Percentiles rank a stretch among this genome's conserved stretches.
phyloP scores from a whole-genome alignment of 2,888 invertebrate genomes.

The Leucophora obtusa region DNA sequence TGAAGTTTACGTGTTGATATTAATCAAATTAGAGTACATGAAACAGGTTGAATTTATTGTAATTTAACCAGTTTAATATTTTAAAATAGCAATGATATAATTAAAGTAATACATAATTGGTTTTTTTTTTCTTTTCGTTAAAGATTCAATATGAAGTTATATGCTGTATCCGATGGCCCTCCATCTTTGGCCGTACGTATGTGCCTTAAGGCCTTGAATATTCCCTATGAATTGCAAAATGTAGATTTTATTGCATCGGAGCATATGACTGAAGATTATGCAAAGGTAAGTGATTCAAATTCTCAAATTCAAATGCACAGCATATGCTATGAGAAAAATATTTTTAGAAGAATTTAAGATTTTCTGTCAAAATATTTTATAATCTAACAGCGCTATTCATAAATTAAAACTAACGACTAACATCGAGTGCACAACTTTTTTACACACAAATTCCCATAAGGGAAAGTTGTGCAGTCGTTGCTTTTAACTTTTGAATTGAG shows the following conservation, averaged over 20 bases:
- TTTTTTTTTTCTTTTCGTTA: conserved; percentile 21
- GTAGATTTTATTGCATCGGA: conserved; percentile 86
- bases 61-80: background rate
- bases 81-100: background rate
- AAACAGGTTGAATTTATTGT: conserved; percentile 31
- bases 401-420: too few relatives aligned
- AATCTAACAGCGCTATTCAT: too few relatives aligned
- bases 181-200: conserved; percentile 87
- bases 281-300: conserved; percentile 79
- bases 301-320: background rate
- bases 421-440: too few relatives aligned
- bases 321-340: too few relatives aligned
- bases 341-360: too few relatives aligned
- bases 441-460: too few relatives aligned
- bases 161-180: conserved; percentile 87
- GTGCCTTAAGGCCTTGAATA: conserved; percentile 82
- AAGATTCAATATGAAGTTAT: conserved; percentile 82
- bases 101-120: background rate
- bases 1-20: background rate
- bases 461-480: too few relatives aligned
- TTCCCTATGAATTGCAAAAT: conserved; percentile 83
- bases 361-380: too few relatives aligned
- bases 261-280: conserved; percentile 86
- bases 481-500: too few relatives aligned
- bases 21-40: background rate